Base-by-base conservation (phyloP, 2,888 invertebrate genomes). In the Prosapia bicincta region DNA sequence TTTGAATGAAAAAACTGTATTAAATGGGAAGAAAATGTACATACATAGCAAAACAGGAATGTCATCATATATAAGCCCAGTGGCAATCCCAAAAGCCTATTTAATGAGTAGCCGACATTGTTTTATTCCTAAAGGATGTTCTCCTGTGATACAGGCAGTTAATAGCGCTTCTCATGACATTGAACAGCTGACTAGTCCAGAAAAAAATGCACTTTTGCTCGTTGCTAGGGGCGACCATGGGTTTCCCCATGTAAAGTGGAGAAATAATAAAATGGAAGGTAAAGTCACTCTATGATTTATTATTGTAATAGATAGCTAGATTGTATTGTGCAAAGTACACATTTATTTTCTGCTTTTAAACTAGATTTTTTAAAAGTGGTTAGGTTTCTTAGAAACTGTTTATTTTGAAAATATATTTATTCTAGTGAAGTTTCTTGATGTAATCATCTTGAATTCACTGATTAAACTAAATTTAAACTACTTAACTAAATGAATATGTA, bases 91-190 rank as follows among this genome's bases (percentile, higher is more conserved):
- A 1, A 3, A 65, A n/a, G 30, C 30, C 38, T 69, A 54, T 54
- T 3, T n/a, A 30, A 26, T 76, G 28, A 69, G 32, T 65, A 43
- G 65, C 9, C 26, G 76, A 43, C 20, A 30, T 26, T 69, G 69
- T 65, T 76, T 76, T 43, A 28, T 76, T 30, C 72, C 76, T n/a
- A 76, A 76, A 72, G 76, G 76, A 10, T 54, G 65, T n/a, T 76
- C 76, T 13, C 76, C 76, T 23, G 23, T 69, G 1, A 15, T 72
- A 9, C 26, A 68, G 38, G 54, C 54, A 3, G 20, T 54, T n/a
- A 13, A 54, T 54, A 54, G 3, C 1, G 1, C 10, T 5, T 20
- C 10, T 20, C 6, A 20, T 54, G 10, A 54, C 2, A 9, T 54
- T 54, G 54, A 54, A 54, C 54, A 54, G 20, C 54, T 54, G 54